Base-by-base conservation (phyloP, 2,113 vertebrate genomes). In the Agapornis roseicollis region DNA sequence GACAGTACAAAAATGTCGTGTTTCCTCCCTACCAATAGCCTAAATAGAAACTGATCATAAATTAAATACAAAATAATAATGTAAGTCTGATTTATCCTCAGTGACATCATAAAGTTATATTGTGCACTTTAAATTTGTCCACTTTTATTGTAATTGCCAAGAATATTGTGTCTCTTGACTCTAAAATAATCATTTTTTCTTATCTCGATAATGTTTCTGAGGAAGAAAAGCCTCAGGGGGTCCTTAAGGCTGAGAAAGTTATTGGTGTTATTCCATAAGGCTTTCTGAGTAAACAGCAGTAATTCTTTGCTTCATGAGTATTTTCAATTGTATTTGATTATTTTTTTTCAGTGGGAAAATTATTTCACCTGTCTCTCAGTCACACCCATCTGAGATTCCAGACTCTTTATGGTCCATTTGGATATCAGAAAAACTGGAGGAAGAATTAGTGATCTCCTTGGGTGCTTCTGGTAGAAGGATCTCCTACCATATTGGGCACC, bases 1-100 rank as follows among this genome's bases (percentile, higher is more conserved):
- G 42, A 60, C 9, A 39, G 86, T 69, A 80, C 7, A 53, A 77
- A 92, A 93, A 52, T 5, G 5, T 55, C 80, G 9, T 2, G 2
- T 90, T 92, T 95, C 17, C 55, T 88, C 28, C 76, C 47, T 60
- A 55, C 29, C 11, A 74, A 55, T 52, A 84, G 46, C 55, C 39
- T 81, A 89, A 88, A 68, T 94, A 64, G 79, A 89, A 97, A 92
- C 20, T 41, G 24, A 68, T 84, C 69, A 74, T 58, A 47, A 29
- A 24, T 88, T 65, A 86, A 83, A 88, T 46, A 53, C 13, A 71
- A 90, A 88, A 63, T 66, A 90, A 55, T 66, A 70, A 42, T 27
- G 6, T 58, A 58, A 44, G 31, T 65, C 33, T 65, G 22, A 68
- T 77, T 94, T 91, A 70, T 58, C 39, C 71, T 78, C 65, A 90